Evolutionary conservation across 1,140 invertebrate species (phyloP), one percentile per base, ranked within the genome.

Genomic region (Conus betulinus): DNA sequence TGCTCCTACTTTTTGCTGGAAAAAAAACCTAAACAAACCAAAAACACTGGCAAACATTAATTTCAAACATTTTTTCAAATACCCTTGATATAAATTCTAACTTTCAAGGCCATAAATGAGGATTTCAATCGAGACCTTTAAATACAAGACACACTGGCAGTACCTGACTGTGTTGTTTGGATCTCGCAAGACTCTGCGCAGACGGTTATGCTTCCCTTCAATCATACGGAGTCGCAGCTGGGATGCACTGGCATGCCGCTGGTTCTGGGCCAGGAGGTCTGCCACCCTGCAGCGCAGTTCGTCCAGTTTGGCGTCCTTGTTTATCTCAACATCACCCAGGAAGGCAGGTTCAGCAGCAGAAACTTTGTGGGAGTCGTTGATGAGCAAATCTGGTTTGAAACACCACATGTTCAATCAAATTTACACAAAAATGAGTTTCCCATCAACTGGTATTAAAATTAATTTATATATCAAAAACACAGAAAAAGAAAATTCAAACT

Each of bases 251-350:
- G 93, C 93, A 13, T 93, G 83, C 1, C 84, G 84, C 0, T 91
- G 90, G 13, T 83, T 55, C 23, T 93, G 25, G 7, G 51, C 25
- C 2, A 90, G 88, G 39, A 94, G 88, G 13, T 92, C 92, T 88
- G 93, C 76, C 13, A 94, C 90, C 87, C 92, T 91, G 6, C 87
- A 67, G 63, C 93, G 93, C 23, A 94, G 87, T n/a, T 94, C 93
- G 63, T 91, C 87, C 39, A 94, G 87, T 0, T 91, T 92, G 3
- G 90, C 86, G 15, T 91, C 88, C 51, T 92, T 91, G 2, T 89
- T 88, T 23, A 94, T 92, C 81, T 93, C 90, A 17, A 94, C 81
- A n/a, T 92, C 91, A 23, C 93, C 94, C 20, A 94, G n/a, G 52
- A 88, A 79, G 0, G 90, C 51, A 15, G 90, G 87, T 0, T 91